phyloP scores from a whole-genome alignment of 2,888 invertebrate genomes.

The Drosophila dives region DNA sequence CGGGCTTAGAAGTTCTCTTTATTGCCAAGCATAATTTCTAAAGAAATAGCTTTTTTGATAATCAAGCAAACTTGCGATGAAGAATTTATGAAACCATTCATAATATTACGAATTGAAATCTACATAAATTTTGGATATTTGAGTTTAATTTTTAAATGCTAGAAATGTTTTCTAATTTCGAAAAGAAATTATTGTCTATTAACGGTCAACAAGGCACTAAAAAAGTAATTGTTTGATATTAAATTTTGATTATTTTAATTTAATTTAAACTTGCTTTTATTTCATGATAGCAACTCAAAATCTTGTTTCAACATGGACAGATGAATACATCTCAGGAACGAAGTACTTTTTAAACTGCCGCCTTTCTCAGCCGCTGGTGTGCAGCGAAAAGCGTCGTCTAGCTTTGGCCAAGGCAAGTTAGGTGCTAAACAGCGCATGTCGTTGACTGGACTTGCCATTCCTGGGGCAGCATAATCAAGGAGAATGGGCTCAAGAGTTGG shows the following conservation, averaged over 20 bases:
- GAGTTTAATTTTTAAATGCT: background rate
- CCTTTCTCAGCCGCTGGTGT: background rate
- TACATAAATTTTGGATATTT: background rate
- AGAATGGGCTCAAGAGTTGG: background rate
- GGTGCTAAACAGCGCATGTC: constrained; percentile 78
- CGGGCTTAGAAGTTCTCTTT: constrained; percentile 20
- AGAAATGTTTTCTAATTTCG: background rate
- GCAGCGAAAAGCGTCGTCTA: constrained; percentile 33
- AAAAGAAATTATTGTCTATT: background rate
- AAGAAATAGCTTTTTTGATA: background rate
- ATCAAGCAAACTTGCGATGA: background rate
- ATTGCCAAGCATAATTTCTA: background rate
- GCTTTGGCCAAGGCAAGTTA: constrained; percentile 66
- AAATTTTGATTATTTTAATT: background rate
- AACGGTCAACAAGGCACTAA: background rate
- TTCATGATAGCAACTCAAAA: too few relatives aligned
- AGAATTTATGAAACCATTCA: background rate
- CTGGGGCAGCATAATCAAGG: background rate
- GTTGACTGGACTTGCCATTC: constrained; percentile 49
- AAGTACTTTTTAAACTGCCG: constrained; percentile 42
- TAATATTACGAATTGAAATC: background rate
- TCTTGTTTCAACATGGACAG: background rate
- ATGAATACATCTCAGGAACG: constrained; percentile 5
- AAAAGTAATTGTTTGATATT: background rate
- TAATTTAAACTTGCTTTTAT: background rate